A percentile compares a stretch with the other conserved stretches of the same genome.
Conservation (phyloP, 1,140 invertebrate genomes). For the Bombus polaris region DNA sequence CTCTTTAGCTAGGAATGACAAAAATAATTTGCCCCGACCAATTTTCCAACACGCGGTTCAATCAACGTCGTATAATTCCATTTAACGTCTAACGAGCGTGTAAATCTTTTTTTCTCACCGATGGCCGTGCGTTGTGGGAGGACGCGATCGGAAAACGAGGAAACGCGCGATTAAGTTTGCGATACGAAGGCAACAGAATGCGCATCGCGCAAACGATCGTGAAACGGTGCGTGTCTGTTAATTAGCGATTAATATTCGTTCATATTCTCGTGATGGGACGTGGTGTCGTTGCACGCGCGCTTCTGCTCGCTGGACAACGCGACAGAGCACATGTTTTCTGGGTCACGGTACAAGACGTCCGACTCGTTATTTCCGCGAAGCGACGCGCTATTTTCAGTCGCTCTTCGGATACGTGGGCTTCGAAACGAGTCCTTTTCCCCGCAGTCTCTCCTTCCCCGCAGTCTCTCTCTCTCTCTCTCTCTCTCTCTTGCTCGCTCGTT, state of each 20-base stretch:
- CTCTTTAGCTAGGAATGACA: too few species aligned
- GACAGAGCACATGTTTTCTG: constrained; percentile 55
- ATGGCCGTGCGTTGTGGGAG: too few species aligned
- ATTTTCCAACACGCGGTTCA: rapidly evolving
- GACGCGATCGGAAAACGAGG: not conserved
- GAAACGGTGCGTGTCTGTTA: not conserved
- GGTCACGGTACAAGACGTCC: constrained; percentile 44
- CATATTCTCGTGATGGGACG: not conserved
- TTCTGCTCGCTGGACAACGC: constrained; percentile 43
- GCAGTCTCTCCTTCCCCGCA: too few species aligned
- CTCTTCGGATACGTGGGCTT: constrained; percentile 50
- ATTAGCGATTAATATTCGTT: not conserved
- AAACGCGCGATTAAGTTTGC: too few species aligned
- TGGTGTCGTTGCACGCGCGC: constrained; percentile 28
- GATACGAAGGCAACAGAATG: too few species aligned
- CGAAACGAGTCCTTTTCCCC: constrained; percentile 41
- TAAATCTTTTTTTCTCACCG: not conserved
- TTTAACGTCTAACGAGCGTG: not conserved
- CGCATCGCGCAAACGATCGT: too few species aligned
- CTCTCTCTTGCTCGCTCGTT: not conserved
- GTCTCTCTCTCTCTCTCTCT: too few species aligned
- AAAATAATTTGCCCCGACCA: too few species aligned
- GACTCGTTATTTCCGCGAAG: constrained; percentile 64
- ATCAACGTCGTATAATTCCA: not conserved
- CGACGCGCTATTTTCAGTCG: constrained; percentile 64